These are phyloP conservation scores for Dioctria rufipes DNA, from an alignment of 2,888 invertebrate genomes.

Conservation along the genomic window DNA sequence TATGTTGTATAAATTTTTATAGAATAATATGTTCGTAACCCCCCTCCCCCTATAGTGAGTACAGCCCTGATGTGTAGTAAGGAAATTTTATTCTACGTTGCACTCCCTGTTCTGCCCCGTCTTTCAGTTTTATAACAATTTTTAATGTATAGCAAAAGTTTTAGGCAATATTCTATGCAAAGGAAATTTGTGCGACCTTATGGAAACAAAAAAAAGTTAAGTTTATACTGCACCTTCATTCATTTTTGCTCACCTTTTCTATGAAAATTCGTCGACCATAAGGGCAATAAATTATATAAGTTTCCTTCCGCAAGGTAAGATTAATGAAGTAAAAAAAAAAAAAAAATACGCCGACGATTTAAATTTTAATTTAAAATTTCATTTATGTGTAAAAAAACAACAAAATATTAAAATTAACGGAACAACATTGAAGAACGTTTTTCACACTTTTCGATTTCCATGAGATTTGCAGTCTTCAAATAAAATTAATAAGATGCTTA, in stretches of 20 bases:
- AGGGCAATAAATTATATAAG: not conserved
- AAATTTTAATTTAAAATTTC: too few species aligned
- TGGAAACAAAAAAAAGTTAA: too few species aligned
- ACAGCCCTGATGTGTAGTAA: too few species aligned
- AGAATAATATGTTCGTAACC: not conserved
- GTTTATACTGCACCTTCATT: not conserved
- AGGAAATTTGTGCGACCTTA: not conserved
- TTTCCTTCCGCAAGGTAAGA: constrained; percentile 5
- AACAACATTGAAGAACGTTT: too few species aligned
- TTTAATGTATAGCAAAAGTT: not conserved
- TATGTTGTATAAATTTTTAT: constrained; percentile 5
- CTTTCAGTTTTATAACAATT: not conserved
- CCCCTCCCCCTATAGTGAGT: not conserved
- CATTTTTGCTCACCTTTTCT: not conserved
- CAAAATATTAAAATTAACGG: too few species aligned
- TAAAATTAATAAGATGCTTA: too few species aligned
- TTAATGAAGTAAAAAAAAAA: not conserved
- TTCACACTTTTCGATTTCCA: too few species aligned
- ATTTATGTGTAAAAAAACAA: too few species aligned
- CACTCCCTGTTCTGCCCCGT: too few species aligned
- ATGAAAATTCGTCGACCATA: too few species aligned
- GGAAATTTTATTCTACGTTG: too few species aligned
- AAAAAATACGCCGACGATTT: not conserved
- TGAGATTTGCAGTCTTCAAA: too few species aligned
- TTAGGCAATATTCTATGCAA: constrained; percentile 11